A percentile compares a stretch with the other conserved stretches of the same genome.
phyloP scores from a whole-genome alignment of 2,797 vertebrate genomes.

The Thalassophryne amazonica region DNA sequence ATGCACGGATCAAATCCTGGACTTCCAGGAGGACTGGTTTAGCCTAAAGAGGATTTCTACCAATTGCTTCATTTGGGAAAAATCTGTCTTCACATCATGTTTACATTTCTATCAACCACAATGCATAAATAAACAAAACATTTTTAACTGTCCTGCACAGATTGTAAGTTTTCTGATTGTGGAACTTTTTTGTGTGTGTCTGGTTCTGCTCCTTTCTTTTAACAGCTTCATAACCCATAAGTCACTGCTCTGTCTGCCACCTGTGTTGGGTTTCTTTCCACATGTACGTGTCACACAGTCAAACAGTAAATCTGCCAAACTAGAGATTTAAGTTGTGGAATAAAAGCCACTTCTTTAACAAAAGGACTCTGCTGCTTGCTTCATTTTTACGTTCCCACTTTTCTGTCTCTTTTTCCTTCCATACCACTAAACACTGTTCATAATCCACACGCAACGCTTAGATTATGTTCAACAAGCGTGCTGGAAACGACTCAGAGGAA shows the following conservation, averaged over 20 bases:
- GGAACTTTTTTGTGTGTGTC: constrained; percentile 14
- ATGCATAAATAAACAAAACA: constrained; percentile 63
- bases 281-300: constrained; percentile 45
- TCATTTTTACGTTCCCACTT: constrained; percentile 53
- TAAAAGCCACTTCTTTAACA: constrained; percentile 68
- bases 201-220: constrained; percentile 25
- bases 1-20: no score
- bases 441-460: constrained; percentile 32
- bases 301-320: constrained; percentile 45
- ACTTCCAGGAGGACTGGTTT: constrained; percentile 36
- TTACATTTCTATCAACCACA: no score
- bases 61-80: constrained; percentile 23
- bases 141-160: constrained; percentile 40
- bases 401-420: constrained; percentile 42
- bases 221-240: constrained; percentile 48
- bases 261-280: constrained; percentile 31
- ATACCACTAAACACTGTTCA: constrained; percentile 45
- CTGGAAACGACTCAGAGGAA: no score
- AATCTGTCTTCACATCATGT: no score
- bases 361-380: constrained; percentile 65
- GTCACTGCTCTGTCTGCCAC: constrained; percentile 51
- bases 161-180: constrained; percentile 22
- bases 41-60: constrained; percentile 57
- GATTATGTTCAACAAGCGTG: no score
- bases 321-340: constrained; percentile 70